phyloP scores from a whole-genome alignment of 2,797 vertebrate genomes.

The Sphenopsis melanotis region DNA sequence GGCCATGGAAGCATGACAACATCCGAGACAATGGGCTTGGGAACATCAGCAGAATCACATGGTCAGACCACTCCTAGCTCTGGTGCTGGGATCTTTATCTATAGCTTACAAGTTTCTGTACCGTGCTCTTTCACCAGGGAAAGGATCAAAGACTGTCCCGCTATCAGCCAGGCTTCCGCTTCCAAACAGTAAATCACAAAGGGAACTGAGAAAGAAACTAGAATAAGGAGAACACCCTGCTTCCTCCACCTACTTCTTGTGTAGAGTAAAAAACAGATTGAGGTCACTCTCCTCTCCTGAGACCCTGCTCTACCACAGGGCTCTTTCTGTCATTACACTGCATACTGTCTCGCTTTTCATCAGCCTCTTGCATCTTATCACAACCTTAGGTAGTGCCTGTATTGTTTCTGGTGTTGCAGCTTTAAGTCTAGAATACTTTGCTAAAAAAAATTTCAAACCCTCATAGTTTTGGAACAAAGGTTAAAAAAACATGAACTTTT shows the following conservation, averaged over 20 bases:
- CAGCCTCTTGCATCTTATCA: background rate
- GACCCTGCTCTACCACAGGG: background rate
- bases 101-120: background rate
- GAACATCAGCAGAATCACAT: background rate
- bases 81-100: background rate
- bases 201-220: constrained; percentile 44
- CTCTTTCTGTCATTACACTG: background rate
- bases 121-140: background rate
- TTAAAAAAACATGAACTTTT: background rate
- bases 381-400: background rate
- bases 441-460: background rate
- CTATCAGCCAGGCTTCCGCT: background rate
- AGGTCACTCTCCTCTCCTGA: background rate
- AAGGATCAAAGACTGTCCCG: background rate
- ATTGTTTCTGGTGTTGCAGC: background rate
- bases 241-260: constrained; percentile 12
- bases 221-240: constrained; percentile 18
- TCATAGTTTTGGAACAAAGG: background rate
- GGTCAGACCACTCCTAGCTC: background rate
- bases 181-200: background rate
- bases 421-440: background rate
- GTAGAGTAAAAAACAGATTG: background rate
- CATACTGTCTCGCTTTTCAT: background rate
- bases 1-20: background rate
- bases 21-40: background rate